These are phyloP conservation scores for Agrotis clavis DNA, from an alignment of 2,888 invertebrate species.

Conservation along the genomic window DNA sequence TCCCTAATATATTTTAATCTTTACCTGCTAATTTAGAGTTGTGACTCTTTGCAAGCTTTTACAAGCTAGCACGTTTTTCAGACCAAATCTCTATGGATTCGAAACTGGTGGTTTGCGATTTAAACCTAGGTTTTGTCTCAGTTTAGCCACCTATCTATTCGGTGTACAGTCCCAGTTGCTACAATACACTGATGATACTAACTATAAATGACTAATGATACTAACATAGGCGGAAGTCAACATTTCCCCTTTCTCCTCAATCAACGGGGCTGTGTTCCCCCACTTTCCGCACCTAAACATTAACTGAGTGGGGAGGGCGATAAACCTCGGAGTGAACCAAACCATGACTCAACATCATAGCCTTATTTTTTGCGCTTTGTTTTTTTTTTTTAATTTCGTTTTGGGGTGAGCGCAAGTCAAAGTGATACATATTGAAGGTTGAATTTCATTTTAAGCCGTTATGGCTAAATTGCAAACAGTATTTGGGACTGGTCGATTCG, in stretches of 20 bases:
- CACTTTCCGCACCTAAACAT: slow-evolving; percentile 62
- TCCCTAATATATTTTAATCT: too few species aligned
- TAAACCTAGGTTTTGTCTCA: neutral
- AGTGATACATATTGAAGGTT: slow-evolving; percentile 31
- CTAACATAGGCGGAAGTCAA: slow-evolving; percentile 19
- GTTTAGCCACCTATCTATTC: neutral
- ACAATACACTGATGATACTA: neutral
- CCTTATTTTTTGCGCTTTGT: slow-evolving; percentile 21
- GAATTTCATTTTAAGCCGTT: slow-evolving; percentile 14
- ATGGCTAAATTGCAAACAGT: neutral
- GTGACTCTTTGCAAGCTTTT: neutral
- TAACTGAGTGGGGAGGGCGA: slow-evolving; percentile 63
- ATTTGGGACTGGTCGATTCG: neutral
- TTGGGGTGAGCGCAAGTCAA: slow-evolving; percentile 24
- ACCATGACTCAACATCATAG: slow-evolving; percentile 61
- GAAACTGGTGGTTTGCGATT: neutral
- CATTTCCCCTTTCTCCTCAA: slow-evolving; percentile 51
- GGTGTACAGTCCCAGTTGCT: neutral
- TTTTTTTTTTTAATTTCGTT: slow-evolving; percentile 21
- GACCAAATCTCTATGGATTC: neutral
- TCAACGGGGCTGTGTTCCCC: slow-evolving; percentile 45
- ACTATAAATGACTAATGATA: neutral
- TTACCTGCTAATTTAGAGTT: too few species aligned
- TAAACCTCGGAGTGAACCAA: slow-evolving; percentile 59
- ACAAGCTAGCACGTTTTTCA: neutral